Conservation (phyloP, 92 coral and sea anemone genomes). For the Ricordea florida region DNA sequence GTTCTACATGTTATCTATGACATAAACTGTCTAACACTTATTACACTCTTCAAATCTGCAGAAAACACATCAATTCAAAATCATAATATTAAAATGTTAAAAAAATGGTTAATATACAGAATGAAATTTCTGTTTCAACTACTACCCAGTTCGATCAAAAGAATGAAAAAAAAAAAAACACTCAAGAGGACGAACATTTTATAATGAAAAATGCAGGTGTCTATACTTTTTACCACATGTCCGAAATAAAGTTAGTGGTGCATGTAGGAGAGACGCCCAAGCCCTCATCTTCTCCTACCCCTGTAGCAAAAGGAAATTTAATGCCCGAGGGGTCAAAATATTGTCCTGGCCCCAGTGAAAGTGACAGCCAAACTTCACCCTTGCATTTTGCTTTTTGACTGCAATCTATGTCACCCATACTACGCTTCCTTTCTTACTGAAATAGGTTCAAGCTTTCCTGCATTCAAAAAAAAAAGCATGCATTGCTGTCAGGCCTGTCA, state of each 20-base stretch:
- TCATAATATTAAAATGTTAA: too few relatives aligned
- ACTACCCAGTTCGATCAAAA: not conserved
- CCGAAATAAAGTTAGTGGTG: not conserved
- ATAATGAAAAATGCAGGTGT: not conserved
- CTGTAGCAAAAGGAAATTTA: not conserved
- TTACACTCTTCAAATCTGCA: too few relatives aligned
- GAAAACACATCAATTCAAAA: too few relatives aligned
- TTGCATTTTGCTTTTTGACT: not conserved
- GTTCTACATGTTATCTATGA: too few relatives aligned
- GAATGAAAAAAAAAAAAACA: not conserved
- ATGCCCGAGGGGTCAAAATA: not conserved
- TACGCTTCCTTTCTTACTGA: not conserved
- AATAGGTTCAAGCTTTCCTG: conserved; percentile 6
- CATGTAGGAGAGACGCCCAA: not conserved
- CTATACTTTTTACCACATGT: not conserved
- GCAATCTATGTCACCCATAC: not conserved
- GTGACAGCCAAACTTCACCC: too few relatives aligned
- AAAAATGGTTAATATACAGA: not conserved
- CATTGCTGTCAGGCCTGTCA: too few relatives aligned
- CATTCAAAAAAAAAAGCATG: conserved; percentile 9
- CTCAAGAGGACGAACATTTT: not conserved
- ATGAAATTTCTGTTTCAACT: not conserved
- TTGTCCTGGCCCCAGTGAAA: too few relatives aligned
- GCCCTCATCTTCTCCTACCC: not conserved
- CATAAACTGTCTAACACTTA: too few relatives aligned